A percentile compares a stretch with the other conserved stretches of the same genome.
These are phyloP conservation scores for Phalanger gymnotis DNA, from an alignment of 2,797 vertebrate species.

Conservation along the genomic window DNA sequence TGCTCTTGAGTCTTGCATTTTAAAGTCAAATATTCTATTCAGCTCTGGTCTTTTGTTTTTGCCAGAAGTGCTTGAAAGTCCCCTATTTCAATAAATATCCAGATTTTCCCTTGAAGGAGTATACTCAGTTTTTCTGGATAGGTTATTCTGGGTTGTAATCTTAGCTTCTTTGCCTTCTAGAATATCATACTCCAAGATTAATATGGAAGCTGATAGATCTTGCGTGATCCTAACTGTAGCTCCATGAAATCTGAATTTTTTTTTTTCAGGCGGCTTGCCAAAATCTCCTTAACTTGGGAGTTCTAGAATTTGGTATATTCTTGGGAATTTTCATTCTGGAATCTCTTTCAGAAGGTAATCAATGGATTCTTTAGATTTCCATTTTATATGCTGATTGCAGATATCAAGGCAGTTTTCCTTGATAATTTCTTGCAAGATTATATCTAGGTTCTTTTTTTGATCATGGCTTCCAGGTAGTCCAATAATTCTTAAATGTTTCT, in stretches of 20 bases:
- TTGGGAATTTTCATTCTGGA: background rate
- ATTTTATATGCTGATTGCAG: background rate
- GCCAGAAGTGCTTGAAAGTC: too few relatives aligned
- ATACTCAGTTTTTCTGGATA: background rate
- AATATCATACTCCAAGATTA: background rate
- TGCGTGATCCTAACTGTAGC: background rate
- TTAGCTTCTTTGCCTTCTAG: background rate
- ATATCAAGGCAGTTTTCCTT: too few relatives aligned
- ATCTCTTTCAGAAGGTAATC: background rate
- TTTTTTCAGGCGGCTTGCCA: background rate
- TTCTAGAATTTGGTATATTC: background rate
- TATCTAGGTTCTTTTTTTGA: background rate
- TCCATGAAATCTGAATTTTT: background rate
- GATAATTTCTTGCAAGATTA: too few relatives aligned
- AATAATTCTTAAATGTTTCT: background rate
- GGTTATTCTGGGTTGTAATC: background rate
- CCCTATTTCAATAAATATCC: too few relatives aligned
- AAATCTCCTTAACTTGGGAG: background rate
- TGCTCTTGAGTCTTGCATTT: background rate
- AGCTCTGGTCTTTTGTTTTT: background rate
- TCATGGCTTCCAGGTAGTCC: background rate
- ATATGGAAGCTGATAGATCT: background rate
- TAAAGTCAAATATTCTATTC: background rate
- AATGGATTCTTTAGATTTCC: background rate
- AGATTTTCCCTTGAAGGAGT: background rate